phyloP scores from a whole-genome alignment of 2,888 invertebrate genomes.

The Microplitis manilae region DNA sequence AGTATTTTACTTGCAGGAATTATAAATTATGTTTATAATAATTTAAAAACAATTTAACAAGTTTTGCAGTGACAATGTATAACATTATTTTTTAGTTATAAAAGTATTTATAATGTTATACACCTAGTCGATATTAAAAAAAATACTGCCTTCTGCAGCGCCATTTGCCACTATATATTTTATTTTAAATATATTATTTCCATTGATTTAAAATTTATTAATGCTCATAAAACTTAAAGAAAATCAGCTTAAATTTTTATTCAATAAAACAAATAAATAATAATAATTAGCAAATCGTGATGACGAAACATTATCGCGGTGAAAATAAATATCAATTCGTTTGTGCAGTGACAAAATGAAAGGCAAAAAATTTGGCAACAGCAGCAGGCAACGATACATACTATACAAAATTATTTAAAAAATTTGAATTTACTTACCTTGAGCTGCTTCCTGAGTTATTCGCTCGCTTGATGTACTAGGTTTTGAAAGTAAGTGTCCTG shows the following conservation, averaged over 20 bases:
- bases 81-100: slow-evolving; percentile 24
- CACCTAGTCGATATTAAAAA: slow-evolving; percentile 19
- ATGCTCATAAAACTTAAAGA: not conserved
- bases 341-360: slow-evolving; percentile 23
- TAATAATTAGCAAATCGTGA: not conserved
- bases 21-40: not conserved
- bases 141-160: slow-evolving; percentile 29
- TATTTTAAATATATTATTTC: slow-evolving; percentile 30
- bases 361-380: slow-evolving; percentile 44
- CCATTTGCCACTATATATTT: slow-evolving; percentile 32
- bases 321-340: not conserved
- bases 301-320: slow-evolving; percentile 4
- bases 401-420: slow-evolving; percentile 40
- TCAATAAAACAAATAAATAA: slow-evolving; percentile 9
- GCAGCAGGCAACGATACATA: slow-evolving; percentile 53
- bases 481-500: slow-evolving; percentile 70
- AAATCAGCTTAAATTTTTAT: slow-evolving; percentile 11
- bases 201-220: not conserved
- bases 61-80: slow-evolving; percentile 17
- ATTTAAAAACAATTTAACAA: slow-evolving; percentile 16
- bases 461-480: slow-evolving; percentile 70
- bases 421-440: slow-evolving; percentile 66
- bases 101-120: slow-evolving; percentile 27
- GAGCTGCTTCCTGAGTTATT: slow-evolving; percentile 69
- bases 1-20: not conserved